A percentile compares a stretch with the other conserved stretches of the same genome.
Conservation (phyloP, 1,140 invertebrate genomes). For the Thaumatotibia leucotreta region DNA sequence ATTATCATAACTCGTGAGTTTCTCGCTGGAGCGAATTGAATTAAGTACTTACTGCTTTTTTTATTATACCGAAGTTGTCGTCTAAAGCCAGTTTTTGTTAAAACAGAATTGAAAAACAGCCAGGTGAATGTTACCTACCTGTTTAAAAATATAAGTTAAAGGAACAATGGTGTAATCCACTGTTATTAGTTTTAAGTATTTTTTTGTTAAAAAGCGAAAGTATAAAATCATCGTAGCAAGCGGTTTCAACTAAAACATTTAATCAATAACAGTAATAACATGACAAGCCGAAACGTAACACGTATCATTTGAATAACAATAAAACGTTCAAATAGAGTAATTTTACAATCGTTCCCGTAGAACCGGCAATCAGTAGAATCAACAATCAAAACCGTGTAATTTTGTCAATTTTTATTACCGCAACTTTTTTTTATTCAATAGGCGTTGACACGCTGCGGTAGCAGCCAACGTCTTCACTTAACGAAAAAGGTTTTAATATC, state of each 20-base stretch:
- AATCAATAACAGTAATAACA: slow-evolving; percentile 51
- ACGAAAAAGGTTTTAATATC: slow-evolving; percentile 26
- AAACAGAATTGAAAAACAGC: neutral
- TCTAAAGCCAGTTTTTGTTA: slow-evolving; percentile 2
- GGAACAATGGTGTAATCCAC: neutral
- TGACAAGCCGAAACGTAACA: slow-evolving; percentile 60
- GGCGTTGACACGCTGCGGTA: slow-evolving; percentile 65
- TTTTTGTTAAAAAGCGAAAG: slow-evolving; percentile 18
- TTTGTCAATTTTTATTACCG: slow-evolving; percentile 65
- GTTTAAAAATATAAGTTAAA: neutral
- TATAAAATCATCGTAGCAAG: slow-evolving; percentile 4
- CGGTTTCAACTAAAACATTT: slow-evolving; percentile 17
- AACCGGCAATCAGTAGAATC: slow-evolving; percentile 64
- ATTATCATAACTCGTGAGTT: slow-evolving; percentile 27
- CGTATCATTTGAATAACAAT: slow-evolving; percentile 64
- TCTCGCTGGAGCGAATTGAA: slow-evolving; percentile 1
- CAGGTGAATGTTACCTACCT: neutral
- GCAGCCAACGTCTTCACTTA: slow-evolving; percentile 46
- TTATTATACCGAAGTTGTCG: neutral
- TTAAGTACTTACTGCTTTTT: neutral
- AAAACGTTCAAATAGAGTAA: slow-evolving; percentile 62
- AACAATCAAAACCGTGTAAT: slow-evolving; percentile 60
- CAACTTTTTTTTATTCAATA: slow-evolving; percentile 56
- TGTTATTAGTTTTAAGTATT: neutral
- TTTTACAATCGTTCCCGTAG: slow-evolving; percentile 53